These are phyloP conservation scores for Geophilus truncorum DNA, from an alignment of 2,888 invertebrate genomes.

Conservation along the genomic window DNA sequence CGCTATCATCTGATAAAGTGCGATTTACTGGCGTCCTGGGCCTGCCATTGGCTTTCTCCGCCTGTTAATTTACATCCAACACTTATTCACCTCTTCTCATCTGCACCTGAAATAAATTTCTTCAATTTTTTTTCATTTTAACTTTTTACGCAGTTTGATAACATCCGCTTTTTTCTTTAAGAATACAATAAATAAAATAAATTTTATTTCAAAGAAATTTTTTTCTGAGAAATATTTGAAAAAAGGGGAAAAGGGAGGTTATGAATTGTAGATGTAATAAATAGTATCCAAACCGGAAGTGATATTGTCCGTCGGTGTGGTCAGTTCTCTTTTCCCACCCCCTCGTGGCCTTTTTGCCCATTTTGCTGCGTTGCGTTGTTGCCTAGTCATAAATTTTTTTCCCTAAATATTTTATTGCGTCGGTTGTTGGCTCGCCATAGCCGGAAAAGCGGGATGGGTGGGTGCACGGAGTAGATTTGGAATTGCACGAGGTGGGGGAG, in stretches of 20 bases:
- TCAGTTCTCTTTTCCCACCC: neutral
- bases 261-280: neutral
- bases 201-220: neutral
- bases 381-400: conserved; percentile 10
- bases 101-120: neutral
- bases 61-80: neutral
- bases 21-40: neutral
- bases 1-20: conserved; percentile 11
- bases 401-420: conserved; percentile 18
- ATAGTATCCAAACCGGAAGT: neutral
- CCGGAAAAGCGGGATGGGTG: neutral
- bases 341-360: conserved; percentile 1
- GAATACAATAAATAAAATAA: neutral
- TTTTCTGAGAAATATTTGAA: neutral
- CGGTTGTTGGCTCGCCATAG: neutral
- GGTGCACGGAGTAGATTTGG: neutral
- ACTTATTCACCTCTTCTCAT: neutral
- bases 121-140: neutral
- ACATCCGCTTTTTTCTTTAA: neutral
- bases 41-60: neutral
- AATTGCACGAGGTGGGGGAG: neutral
- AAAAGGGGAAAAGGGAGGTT: neutral
- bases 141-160: neutral
- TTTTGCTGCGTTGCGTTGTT: neutral
- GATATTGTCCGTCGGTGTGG: neutral